phyloP scores from a whole-genome alignment of 1,140 invertebrate genomes.

The Neomicropteryx cornuta region DNA sequence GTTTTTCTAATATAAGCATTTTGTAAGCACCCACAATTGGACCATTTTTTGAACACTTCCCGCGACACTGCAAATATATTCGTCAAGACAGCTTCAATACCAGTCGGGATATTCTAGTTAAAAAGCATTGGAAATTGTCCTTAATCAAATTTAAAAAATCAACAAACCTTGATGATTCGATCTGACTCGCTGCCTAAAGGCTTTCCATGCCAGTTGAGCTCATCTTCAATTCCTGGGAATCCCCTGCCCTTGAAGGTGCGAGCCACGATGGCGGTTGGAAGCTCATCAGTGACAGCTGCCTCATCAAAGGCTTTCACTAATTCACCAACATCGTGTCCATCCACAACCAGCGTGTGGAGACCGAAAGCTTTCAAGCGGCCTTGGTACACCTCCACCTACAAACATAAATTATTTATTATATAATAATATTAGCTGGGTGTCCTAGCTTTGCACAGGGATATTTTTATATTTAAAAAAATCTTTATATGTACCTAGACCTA shows the following conservation, averaged over 20 bases:
- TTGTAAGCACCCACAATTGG: no score
- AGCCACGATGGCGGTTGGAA: constrained; percentile 87
- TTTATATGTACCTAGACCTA: no score
- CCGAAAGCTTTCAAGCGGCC: constrained; percentile 88
- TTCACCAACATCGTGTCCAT: constrained; percentile 92
- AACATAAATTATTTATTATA: constrained; percentile 4
- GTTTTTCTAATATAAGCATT: no score
- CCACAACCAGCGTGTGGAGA: constrained; percentile 83
- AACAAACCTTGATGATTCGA: constrained; percentile 54
- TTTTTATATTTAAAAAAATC: no score
- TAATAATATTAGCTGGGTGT: not conserved
- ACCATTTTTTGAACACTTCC: no score
- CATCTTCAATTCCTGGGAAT: constrained; percentile 82
- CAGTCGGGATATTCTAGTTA: no score
- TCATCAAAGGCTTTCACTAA: constrained; percentile 80
- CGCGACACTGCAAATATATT: no score
- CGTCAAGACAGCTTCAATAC: no score
- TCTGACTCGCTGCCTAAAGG: constrained; percentile 74
- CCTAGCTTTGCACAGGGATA: no score
- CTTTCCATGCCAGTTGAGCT: constrained; percentile 97
- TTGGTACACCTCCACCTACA: constrained; percentile 70
- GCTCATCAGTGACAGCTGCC: constrained; percentile 62
- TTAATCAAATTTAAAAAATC: not conserved
- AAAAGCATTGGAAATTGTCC: no score
- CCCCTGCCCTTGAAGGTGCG: constrained; percentile 95